phyloP scores from a whole-genome alignment of 2,113 vertebrate species.

The Corydoras sp. region DNA sequence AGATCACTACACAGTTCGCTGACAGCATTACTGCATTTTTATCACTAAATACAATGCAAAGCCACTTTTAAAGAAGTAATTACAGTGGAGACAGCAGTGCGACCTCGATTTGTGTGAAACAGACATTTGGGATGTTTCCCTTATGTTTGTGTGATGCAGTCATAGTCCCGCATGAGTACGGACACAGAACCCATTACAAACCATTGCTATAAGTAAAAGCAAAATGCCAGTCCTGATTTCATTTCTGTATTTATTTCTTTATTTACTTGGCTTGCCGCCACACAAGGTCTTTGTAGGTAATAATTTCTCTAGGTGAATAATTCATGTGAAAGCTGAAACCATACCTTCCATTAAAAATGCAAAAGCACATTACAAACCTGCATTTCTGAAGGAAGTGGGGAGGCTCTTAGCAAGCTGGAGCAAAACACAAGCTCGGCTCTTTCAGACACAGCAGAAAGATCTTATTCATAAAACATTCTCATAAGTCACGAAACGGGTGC shows the following conservation, averaged over 20 bases:
- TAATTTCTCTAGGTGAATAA: slow-evolving; percentile 32
- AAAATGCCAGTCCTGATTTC: slow-evolving; percentile 18
- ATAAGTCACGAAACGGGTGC: background rate
- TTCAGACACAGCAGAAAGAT: background rate
- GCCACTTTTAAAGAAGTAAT: too few species aligned
- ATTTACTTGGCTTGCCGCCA: slow-evolving; percentile 2
- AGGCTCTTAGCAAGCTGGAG: slow-evolving; percentile 9
- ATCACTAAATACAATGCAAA: too few species aligned
- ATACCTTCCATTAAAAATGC: slow-evolving; percentile 40
- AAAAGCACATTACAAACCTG: slow-evolving; percentile 35
- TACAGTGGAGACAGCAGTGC: too few species aligned
- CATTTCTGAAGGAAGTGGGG: slow-evolving; percentile 35
- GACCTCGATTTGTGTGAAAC: too few species aligned
- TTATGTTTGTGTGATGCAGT: background rate
- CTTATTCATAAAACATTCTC: too few species aligned
- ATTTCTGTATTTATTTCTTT: background rate
- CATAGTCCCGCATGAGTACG: background rate
- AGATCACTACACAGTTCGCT: too few species aligned
- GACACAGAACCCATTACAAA: slow-evolving; percentile 20
- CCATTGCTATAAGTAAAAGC: background rate
- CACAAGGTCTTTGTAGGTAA: slow-evolving; percentile 21
- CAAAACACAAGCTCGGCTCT: slow-evolving; percentile 12
- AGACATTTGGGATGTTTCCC: too few species aligned
- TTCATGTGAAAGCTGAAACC: slow-evolving; percentile 37
- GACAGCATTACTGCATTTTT: too few species aligned